A percentile compares a stretch with the other conserved stretches of the same genome.
These are phyloP conservation scores for Dipodomys stephensi DNA, from an alignment of 2,113 vertebrate genomes.

Conservation along the genomic window DNA sequence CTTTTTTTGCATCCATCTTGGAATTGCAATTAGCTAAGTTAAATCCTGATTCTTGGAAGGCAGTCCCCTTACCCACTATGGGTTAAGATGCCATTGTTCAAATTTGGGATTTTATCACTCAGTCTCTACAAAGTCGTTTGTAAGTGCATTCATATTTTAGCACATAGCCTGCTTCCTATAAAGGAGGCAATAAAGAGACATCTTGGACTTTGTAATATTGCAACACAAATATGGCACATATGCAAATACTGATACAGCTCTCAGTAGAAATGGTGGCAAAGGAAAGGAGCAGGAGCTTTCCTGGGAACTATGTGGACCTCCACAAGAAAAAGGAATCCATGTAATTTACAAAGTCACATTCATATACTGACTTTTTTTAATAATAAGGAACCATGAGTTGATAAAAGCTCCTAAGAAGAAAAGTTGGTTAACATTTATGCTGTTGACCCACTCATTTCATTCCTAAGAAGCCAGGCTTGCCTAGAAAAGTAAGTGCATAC, in stretches of 20 bases:
- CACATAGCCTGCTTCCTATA: not conserved
- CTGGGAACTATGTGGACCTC: not conserved
- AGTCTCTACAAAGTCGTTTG: slow-evolving; percentile 1
- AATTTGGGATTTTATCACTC: not conserved
- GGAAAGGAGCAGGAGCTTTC: not conserved
- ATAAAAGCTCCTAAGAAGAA: not conserved
- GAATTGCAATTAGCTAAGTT: slow-evolving; percentile 60
- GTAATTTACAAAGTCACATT: not conserved
- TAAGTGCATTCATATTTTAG: not conserved
- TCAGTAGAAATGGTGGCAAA: not conserved
- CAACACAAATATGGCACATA: not conserved
- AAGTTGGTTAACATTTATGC: not conserved
- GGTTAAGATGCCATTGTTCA: slow-evolving; percentile 11
- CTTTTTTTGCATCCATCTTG: slow-evolving; percentile 59
- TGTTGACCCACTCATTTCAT: not conserved
- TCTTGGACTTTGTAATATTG: not conserved
- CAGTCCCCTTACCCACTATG: not conserved
- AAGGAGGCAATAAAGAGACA: not conserved
- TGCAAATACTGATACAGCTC: too few species aligned
- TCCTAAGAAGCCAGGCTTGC: not conserved
- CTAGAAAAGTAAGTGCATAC: too few species aligned
- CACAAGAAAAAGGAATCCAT: not conserved
- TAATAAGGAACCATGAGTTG: not conserved
- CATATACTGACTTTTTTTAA: not conserved
- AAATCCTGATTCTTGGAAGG: slow-evolving; percentile 4